These are phyloP conservation scores for Lysandra bellargus DNA, from an alignment of 2,888 invertebrate genomes.

Conservation along the genomic window DNA sequence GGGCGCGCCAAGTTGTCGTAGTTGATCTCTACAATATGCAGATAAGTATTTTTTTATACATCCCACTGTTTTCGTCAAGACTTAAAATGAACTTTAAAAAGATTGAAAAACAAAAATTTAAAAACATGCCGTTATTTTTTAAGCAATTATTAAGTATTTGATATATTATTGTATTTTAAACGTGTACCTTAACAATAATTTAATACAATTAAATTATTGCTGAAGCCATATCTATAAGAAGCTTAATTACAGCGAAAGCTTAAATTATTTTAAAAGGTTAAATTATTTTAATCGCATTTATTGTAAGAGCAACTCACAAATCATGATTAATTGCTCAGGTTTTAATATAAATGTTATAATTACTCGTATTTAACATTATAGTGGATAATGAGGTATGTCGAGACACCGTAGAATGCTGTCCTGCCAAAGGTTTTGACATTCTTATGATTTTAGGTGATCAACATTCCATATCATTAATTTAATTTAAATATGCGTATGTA, in stretches of 20 bases:
- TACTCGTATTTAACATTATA: background rate
- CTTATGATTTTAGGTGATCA: constrained; percentile 32
- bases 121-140: too few relatives aligned
- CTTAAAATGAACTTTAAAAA: too few relatives aligned
- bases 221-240: background rate
- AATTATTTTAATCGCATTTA: background rate
- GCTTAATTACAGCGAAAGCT: background rate
- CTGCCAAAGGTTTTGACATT: constrained; percentile 25
- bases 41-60: too few relatives aligned
- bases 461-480: constrained; percentile 27
- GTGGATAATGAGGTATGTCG: constrained; percentile 12
- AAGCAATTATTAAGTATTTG: too few relatives aligned
- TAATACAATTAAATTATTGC: background rate
- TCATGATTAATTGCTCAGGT: background rate
- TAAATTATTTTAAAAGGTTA: background rate
- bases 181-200: background rate
- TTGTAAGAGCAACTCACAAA: background rate
- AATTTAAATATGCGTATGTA: constrained; percentile 21
- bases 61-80: too few relatives aligned
- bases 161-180: too few relatives aligned
- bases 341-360: constrained; percentile 19
- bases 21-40: too few relatives aligned
- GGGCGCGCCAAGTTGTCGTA: too few relatives aligned
- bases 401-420: constrained; percentile 29
- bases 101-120: too few relatives aligned